These are phyloP conservation scores for Allygus modestus DNA, from an alignment of 2,888 invertebrate species.

Conservation along the genomic window DNA sequence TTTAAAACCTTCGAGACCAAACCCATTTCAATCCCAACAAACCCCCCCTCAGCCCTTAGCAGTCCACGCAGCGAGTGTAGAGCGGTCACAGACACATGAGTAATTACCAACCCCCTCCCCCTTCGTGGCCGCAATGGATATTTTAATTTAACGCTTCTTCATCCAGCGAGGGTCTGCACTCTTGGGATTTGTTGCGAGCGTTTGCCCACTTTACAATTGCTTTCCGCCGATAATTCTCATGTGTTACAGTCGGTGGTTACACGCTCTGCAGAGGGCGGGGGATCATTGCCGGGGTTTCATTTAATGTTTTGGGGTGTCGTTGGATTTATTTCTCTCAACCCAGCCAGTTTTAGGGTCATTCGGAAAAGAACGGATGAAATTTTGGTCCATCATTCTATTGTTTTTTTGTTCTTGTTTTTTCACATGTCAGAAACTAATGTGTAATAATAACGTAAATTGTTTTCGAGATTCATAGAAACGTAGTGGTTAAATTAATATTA, in stretches of 20 bases:
- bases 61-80: not conserved
- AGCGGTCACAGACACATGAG: slow-evolving; percentile 5
- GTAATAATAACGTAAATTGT: no score
- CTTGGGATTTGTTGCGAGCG: slow-evolving; percentile 29
- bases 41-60: no score
- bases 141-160: slow-evolving; percentile 55
- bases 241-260: not conserved
- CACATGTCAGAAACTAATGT: no score
- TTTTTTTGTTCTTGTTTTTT: no score
- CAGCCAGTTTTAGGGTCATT: no score
- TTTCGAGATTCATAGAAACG: no score
- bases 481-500: no score
- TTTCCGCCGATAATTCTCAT: slow-evolving; percentile 35
- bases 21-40: no score
- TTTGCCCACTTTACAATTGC: slow-evolving; percentile 50
- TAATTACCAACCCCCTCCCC: slow-evolving; percentile 22
- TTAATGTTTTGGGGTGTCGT: not conserved
- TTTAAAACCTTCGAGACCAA: not conserved
- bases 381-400: no score
- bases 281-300: not conserved
- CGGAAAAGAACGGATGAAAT: no score
- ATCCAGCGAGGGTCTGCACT: slow-evolving; percentile 14
- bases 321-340: no score
- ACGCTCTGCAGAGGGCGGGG: not conserved
- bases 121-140: slow-evolving; percentile 13